Evolutionary conservation across 2,113 vertebrate genomes (phyloP).

Genomic region (Mesembrinibis cayennensis): DNA sequence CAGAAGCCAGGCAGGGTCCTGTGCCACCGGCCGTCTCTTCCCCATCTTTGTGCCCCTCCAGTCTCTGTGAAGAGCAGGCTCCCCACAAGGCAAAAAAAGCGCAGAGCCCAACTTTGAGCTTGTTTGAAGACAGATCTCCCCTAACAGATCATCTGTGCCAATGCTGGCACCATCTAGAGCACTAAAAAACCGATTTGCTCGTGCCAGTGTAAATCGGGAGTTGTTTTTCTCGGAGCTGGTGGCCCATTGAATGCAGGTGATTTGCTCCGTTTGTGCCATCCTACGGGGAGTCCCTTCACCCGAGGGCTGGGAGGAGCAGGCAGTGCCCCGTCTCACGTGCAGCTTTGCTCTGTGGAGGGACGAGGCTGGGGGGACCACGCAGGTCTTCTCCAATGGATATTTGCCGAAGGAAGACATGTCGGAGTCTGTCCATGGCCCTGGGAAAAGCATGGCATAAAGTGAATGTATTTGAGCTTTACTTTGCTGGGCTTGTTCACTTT

Average conservation of each 20-base stretch:
- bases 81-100: neutral
- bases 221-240: neutral
- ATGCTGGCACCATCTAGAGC: neutral
- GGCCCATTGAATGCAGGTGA: neutral
- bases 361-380: neutral
- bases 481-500: neutral
- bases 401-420: neutral
- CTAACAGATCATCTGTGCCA: neutral
- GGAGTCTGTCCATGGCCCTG: neutral
- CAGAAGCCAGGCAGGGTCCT: neutral
- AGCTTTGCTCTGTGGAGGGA: neutral
- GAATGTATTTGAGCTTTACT: neutral
- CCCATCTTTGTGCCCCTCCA: neutral
- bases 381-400: accelerated
- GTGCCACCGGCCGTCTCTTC: accelerated
- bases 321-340: accelerated
- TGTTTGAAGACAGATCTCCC: accelerated
- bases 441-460: neutral
- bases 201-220: neutral
- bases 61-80: neutral
- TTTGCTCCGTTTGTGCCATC: neutral
- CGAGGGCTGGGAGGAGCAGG: neutral
- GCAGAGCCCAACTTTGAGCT: neutral
- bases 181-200: accelerated
- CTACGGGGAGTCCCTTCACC: neutral